A percentile compares a stretch with the other conserved stretches of the same genome.
These are phyloP conservation scores for Rhipidura dahli DNA, from an alignment of 2,113 vertebrate genomes.

Conservation along the genomic window DNA sequence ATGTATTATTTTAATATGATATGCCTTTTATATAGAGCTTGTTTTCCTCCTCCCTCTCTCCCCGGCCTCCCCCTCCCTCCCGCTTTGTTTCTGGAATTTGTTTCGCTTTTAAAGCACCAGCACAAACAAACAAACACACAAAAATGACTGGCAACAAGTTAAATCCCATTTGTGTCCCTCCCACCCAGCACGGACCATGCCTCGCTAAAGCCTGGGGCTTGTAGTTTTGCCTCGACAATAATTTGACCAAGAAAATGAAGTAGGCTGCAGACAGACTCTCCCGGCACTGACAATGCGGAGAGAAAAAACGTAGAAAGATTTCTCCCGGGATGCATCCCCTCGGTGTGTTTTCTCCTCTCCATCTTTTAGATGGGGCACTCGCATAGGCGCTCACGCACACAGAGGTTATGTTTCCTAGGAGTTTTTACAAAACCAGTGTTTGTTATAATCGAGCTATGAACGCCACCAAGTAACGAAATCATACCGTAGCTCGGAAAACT, in stretches of 20 bases:
- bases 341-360: slow-evolving; percentile 1
- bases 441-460: background rate
- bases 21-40: slow-evolving; percentile 46
- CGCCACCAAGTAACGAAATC: background rate
- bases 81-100: slow-evolving; percentile 45
- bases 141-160: slow-evolving; percentile 60
- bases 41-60: slow-evolving; percentile 30
- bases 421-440: slow-evolving; percentile 9
- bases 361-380: background rate
- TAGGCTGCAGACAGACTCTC: background rate
- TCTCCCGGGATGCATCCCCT: background rate
- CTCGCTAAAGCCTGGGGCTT: slow-evolving; percentile 1
- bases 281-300: background rate
- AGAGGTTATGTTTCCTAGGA: background rate
- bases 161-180: slow-evolving; percentile 56
- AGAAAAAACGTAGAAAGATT: background rate
- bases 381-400: background rate
- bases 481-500: background rate
- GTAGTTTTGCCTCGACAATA: slow-evolving; percentile 4
- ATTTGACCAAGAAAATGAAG: background rate
- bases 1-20: slow-evolving; percentile 49
- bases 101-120: slow-evolving; percentile 55
- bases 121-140: slow-evolving; percentile 56
- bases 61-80: background rate
- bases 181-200: slow-evolving; percentile 41